Evolutionary conservation across 2,113 vertebrate species (phyloP).

Genomic region (Taxidea taxus): DNA sequence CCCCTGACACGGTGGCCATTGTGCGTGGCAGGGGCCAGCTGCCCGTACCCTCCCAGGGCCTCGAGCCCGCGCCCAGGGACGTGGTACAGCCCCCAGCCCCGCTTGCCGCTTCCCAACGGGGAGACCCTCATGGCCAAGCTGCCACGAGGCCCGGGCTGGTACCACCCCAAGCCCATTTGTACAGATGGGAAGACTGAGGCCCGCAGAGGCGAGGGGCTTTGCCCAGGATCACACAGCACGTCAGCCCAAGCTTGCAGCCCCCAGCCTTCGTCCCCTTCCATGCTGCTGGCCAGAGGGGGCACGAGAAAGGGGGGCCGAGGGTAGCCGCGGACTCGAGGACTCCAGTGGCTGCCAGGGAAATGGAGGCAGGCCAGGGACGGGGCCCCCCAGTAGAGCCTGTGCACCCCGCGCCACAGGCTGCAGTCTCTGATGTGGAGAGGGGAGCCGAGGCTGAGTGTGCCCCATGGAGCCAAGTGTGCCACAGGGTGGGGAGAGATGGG

Average conservation of each 20-base stretch:
- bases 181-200: not conserved
- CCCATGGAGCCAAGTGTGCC: not conserved
- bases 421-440: fast-evolving
- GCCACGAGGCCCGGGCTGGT: not conserved
- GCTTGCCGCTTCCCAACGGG: too few relatives aligned
- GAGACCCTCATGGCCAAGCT: not conserved
- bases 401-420: not conserved
- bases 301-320: not conserved
- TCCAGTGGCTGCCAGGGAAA: not conserved
- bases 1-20: not conserved
- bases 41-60: not conserved
- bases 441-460: fast-evolving
- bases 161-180: not conserved
- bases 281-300: not conserved
- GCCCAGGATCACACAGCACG: conserved; percentile 41
- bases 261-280: not conserved
- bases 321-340: not conserved
- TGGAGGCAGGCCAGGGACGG: not conserved
- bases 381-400: not conserved
- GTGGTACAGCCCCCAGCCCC: not conserved
- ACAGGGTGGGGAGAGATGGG: fast-evolving
- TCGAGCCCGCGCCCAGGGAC: not conserved
- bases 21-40: not conserved
- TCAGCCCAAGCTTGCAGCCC: not conserved
- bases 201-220: not conserved